phyloP scores from a whole-genome alignment of 2,113 vertebrate genomes.

The Pomatorhinus ruficollis region DNA sequence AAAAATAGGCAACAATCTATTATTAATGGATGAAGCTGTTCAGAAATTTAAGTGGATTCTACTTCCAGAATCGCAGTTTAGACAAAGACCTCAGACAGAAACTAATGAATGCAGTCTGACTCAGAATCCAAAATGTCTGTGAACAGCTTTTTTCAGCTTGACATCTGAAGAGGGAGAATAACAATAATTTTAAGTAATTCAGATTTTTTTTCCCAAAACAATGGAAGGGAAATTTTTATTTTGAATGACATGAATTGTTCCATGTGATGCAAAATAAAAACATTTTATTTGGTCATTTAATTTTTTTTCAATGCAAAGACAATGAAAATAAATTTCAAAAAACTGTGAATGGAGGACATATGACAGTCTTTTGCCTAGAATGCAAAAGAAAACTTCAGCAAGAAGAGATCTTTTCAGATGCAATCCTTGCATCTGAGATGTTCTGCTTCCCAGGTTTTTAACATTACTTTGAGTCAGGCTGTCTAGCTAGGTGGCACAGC shows the following conservation, averaged over 20 bases:
- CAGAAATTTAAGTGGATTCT: neutral
- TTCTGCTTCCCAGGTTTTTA: neutral
- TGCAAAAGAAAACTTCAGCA: neutral
- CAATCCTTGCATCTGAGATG: neutral
- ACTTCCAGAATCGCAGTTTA: neutral
- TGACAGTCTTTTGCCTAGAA: neutral
- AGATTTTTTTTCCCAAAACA: neutral
- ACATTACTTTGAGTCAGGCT: neutral
- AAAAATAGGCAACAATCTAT: neutral
- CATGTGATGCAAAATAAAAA: neutral
- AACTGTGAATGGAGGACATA: neutral
- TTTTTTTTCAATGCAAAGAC: neutral
- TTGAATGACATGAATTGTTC: neutral
- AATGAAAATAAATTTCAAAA: neutral
- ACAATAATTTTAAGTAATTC: neutral
- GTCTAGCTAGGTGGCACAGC: neutral
- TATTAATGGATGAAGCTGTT: neutral
- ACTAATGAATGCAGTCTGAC: neutral
- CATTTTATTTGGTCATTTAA: neutral
- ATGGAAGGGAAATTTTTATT: neutral
- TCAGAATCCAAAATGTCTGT: neutral
- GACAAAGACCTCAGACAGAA: neutral
- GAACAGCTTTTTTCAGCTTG: neutral
- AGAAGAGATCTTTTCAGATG: neutral
- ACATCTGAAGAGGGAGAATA: neutral